A percentile compares a stretch with the other conserved stretches of the same genome.
Conservation (phyloP, 2,888 invertebrate species). For the Eugnorisma glareosa region DNA sequence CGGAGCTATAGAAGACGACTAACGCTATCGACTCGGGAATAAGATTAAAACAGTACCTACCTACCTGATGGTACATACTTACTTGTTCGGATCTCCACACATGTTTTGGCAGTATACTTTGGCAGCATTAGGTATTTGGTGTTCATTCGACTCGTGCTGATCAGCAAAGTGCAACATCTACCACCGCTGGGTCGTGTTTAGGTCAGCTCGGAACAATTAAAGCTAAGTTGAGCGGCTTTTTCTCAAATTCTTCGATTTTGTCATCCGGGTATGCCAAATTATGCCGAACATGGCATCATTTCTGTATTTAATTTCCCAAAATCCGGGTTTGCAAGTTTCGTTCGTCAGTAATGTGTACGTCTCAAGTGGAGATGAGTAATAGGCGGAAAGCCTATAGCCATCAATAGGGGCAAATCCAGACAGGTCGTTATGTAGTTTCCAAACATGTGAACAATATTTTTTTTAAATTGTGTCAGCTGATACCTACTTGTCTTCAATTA, state of each 20-base stretch:
- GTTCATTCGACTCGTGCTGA: neutral
- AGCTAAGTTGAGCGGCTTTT: neutral
- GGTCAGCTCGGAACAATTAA: neutral
- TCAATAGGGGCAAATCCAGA: neutral
- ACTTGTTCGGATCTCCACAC: neutral
- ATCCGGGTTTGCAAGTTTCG: neutral
- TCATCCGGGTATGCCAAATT: neutral
- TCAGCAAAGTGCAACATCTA: neutral
- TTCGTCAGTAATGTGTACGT: neutral
- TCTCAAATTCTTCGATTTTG: neutral
- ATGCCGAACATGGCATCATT: neutral
- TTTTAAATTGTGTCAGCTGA: no score
- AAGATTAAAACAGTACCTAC: no score
- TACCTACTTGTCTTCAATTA: no score
- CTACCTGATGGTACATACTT: neutral
- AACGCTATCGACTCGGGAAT: no score
- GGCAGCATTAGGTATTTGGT: neutral
- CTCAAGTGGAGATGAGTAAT: neutral
- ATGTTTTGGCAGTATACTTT: no score
- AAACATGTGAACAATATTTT: neutral
- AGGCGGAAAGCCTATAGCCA: neutral
- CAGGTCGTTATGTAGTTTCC: neutral
- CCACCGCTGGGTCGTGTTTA: neutral
- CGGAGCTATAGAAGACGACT: no score
- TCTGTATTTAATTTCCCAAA: no score